phyloP scores from a whole-genome alignment of 2,113 vertebrate species.

The Alethe castanea region DNA sequence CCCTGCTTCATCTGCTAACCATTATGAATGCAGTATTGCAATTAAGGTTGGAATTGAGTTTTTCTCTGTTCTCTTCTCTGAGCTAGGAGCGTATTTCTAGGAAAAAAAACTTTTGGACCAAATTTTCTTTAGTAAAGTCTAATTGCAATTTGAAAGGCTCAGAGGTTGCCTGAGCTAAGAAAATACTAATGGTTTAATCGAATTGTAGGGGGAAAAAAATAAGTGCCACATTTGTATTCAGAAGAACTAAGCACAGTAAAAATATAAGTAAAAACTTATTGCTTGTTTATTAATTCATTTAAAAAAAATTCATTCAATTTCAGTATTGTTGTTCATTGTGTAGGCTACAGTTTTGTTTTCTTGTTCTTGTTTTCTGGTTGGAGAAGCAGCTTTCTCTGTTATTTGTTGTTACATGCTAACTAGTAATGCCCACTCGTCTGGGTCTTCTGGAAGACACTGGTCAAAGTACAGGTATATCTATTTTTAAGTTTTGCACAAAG shows the following conservation, averaged over 20 bases:
- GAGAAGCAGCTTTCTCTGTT: constrained; percentile 21
- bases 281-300: background rate
- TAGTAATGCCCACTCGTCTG: background rate
- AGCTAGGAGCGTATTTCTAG: background rate
- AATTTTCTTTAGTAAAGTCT: background rate
- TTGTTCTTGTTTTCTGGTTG: background rate
- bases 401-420: constrained; percentile 10
- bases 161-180: background rate
- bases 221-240: constrained; percentile 16
- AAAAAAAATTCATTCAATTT: background rate
- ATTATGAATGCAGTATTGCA: background rate
- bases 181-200: constrained; percentile 38
- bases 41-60: background rate
- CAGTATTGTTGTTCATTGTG: background rate
- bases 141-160: constrained; percentile 1
- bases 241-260: constrained; percentile 6
- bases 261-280: background rate
- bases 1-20: background rate
- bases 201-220: background rate
- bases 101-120: background rate
- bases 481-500: constrained; percentile 18
- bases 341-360: background rate
- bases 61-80: background rate
- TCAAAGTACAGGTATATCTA: constrained; percentile 15
- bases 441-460: background rate